Conservation (phyloP, 1,140 invertebrate genomes). For the Zeugodacus cucurbitae region DNA sequence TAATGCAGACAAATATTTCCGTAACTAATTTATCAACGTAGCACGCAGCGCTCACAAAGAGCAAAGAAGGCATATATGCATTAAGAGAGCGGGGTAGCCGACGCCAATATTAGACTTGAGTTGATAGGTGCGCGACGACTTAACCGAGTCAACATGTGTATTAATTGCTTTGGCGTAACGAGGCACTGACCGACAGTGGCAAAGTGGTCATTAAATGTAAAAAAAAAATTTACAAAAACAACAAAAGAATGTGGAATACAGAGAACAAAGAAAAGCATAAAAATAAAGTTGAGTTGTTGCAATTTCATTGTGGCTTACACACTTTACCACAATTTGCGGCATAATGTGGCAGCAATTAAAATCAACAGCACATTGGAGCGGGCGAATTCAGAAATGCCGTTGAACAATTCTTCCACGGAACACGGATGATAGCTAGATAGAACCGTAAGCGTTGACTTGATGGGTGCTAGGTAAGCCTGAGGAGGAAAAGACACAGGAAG, state of each 20-base stretch:
- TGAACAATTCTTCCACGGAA: not conserved
- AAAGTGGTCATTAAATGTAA: not conserved
- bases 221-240: not conserved
- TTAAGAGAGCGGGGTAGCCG: too few species aligned
- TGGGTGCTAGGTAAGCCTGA: too few species aligned
- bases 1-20: slow-evolving; percentile 21
- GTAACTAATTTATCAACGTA: slow-evolving; percentile 19
- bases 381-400: not conserved
- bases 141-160: not conserved
- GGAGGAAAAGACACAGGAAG: too few species aligned
- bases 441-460: not conserved
- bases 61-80: too few species aligned
- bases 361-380: not conserved
- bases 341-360: slow-evolving; percentile 5
- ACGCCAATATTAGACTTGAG: not conserved
- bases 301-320: not conserved
- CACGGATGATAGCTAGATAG: not conserved
- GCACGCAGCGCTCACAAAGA: not conserved
- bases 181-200: not conserved
- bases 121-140: not conserved
- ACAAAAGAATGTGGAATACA: not conserved
- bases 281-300: not conserved
- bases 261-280: not conserved
- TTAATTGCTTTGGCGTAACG: not conserved
- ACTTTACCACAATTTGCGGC: not conserved